Conservation (phyloP, 2,113 vertebrate species). For the Pimephales promelas region DNA sequence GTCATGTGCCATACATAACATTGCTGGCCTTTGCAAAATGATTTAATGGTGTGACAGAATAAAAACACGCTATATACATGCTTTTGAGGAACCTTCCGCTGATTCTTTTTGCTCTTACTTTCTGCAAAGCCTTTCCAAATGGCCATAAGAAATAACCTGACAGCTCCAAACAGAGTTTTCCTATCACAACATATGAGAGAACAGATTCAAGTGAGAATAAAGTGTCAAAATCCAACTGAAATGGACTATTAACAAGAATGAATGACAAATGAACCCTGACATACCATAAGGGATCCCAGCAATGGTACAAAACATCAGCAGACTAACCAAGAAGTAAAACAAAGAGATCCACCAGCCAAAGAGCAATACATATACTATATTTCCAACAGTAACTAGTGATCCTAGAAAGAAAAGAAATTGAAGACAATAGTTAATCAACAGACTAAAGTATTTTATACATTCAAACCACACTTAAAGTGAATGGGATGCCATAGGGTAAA, state of each 20-base stretch:
- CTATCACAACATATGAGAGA: slow-evolving; percentile 48
- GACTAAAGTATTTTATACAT: neutral
- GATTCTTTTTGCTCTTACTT: slow-evolving; percentile 60
- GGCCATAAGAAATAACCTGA: slow-evolving; percentile 83
- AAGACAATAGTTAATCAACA: neutral
- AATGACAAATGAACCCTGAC: neutral
- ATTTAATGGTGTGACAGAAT: neutral
- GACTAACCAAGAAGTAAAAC: slow-evolving; percentile 77
- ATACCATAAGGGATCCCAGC: slow-evolving; percentile 80
- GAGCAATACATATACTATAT: slow-evolving; percentile 79
- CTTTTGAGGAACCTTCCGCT: neutral
- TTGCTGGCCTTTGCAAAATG: neutral
- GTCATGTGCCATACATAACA: neutral
- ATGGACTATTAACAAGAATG: neutral
- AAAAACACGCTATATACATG: neutral
- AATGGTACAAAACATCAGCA: slow-evolving; percentile 79
- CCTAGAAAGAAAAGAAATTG: slow-evolving; percentile 65
- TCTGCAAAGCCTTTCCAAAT: slow-evolving; percentile 81
- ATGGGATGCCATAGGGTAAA: neutral
- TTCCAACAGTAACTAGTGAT: slow-evolving; percentile 75
- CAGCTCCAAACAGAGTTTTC: slow-evolving; percentile 76
- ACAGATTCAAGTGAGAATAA: neutral
- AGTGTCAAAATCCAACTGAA: neutral
- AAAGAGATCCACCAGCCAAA: slow-evolving; percentile 90
- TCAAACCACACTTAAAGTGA: neutral